phyloP scores from a whole-genome alignment of 2,888 invertebrate genomes.

The Eudasyphora cyanicolor region DNA sequence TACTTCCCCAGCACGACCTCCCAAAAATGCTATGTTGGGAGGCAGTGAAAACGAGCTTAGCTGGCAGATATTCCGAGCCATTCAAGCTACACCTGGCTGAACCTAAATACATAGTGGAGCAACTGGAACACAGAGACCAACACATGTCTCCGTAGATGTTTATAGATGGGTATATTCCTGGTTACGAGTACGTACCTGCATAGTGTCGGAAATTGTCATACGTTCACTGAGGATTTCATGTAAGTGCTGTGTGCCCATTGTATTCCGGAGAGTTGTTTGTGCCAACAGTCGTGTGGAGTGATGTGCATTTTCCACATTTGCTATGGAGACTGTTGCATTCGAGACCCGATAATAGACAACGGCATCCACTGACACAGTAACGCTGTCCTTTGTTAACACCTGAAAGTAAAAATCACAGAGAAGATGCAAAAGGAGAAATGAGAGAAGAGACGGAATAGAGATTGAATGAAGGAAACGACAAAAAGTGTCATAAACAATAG shows the following conservation, averaged over 20 bases:
- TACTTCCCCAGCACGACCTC: not conserved
- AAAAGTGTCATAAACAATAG: constrained; percentile 21
- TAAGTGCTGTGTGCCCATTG: constrained; percentile 96
- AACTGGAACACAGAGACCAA: constrained; percentile 14
- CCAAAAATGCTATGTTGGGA: constrained; percentile 20
- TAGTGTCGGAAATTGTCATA: constrained; percentile 90
- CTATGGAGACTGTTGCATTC: constrained; percentile 97
- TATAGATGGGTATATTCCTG: constrained; percentile 70
- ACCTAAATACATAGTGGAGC: constrained; percentile 55
- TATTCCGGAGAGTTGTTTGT: constrained; percentile 94
- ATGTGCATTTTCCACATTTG: constrained; percentile 98
- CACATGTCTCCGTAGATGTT: constrained; percentile 80
- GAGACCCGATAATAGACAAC: constrained; percentile 95
- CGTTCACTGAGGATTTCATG: constrained; percentile 98
- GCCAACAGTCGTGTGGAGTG: constrained; percentile 95
- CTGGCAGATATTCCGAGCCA: constrained; percentile 63
- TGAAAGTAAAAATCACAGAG: constrained; percentile 68
- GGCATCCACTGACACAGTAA: constrained; percentile 98
- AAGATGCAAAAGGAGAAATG: not conserved
- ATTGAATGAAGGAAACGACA: not conserved
- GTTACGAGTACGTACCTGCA: constrained; percentile 54
- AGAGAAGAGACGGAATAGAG: not conserved
- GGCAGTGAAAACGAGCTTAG: constrained; percentile 50
- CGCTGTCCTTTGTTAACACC: constrained; percentile 93
- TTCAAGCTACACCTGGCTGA: constrained; percentile 63